phyloP scores from a whole-genome alignment of 2,888 invertebrate species.

The Biston betularia region DNA sequence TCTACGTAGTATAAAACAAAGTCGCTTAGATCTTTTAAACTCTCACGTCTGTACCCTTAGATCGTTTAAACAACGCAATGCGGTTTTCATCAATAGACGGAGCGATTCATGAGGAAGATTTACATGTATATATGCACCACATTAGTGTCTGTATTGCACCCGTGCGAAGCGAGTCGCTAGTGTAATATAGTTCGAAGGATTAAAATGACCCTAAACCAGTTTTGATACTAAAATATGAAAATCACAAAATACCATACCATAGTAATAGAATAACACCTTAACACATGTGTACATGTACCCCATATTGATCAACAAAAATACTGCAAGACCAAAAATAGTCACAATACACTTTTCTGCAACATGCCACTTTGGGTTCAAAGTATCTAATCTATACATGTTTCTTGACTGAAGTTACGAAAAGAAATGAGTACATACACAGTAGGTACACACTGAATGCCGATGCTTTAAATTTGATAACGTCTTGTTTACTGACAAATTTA shows the following conservation, averaged over 20 bases:
- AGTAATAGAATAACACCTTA: slow-evolving; percentile 64
- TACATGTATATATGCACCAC: no score
- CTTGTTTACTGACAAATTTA: slow-evolving; percentile 25
- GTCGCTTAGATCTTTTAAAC: no score
- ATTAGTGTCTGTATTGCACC: no score
- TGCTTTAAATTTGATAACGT: not conserved
- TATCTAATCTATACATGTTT: slow-evolving; percentile 44
- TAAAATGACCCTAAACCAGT: no score
- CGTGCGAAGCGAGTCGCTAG: no score
- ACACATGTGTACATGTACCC: slow-evolving; percentile 61
- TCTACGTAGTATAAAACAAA: no score
- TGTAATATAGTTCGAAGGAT: no score
- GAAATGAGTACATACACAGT: slow-evolving; percentile 23
- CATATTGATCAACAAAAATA: slow-evolving; percentile 54
- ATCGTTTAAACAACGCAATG: no score
- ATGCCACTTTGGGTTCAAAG: slow-evolving; percentile 18
- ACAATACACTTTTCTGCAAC: slow-evolving; percentile 47
- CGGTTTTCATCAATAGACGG: no score
- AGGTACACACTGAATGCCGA: not conserved
- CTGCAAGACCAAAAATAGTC: slow-evolving; percentile 45
- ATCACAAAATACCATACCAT: slow-evolving; percentile 54
- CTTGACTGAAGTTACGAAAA: slow-evolving; percentile 16
- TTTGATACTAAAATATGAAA: not conserved
- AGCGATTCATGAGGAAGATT: no score
- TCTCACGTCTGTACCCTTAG: no score